Conservation (phyloP, 2,113 vertebrate species). For the Megaceryle maxima region DNA sequence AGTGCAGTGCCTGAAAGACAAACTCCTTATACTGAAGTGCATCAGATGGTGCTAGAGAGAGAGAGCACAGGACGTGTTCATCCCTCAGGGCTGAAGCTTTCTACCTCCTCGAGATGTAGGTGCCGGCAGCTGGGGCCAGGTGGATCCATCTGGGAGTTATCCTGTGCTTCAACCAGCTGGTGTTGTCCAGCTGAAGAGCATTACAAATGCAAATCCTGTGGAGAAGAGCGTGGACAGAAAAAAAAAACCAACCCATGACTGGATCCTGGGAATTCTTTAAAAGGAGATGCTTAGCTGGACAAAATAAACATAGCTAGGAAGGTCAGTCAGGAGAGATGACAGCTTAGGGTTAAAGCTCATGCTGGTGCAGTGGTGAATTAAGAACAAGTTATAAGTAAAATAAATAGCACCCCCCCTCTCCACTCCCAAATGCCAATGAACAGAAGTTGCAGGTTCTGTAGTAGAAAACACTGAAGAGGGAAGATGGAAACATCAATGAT, state of each 20-base stretch:
- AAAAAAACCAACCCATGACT: not conserved
- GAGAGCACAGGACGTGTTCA: accelerated
- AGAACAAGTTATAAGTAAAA: not conserved
- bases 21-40: not conserved
- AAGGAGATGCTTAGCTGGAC: not conserved
- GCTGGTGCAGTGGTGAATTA: not conserved
- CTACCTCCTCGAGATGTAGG: not conserved
- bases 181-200: not conserved
- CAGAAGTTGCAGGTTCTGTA: not conserved
- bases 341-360: not conserved
- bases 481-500: not conserved
- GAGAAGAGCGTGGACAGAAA: not conserved
- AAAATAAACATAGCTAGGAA: not conserved
- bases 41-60: not conserved
- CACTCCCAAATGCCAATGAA: not conserved
- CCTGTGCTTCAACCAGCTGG: not conserved
- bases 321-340: not conserved
- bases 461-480: not conserved
- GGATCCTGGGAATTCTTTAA: not conserved
- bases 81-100: accelerated
- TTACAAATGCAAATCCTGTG: not conserved
- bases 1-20: not conserved
- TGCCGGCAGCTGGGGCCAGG: not conserved
- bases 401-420: not conserved
- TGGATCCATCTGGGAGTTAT: not conserved